phyloP scores from a whole-genome alignment of 37 sponge, comb jelly and placozoan genomes.

The Halisarca cf. caerulea region DNA sequence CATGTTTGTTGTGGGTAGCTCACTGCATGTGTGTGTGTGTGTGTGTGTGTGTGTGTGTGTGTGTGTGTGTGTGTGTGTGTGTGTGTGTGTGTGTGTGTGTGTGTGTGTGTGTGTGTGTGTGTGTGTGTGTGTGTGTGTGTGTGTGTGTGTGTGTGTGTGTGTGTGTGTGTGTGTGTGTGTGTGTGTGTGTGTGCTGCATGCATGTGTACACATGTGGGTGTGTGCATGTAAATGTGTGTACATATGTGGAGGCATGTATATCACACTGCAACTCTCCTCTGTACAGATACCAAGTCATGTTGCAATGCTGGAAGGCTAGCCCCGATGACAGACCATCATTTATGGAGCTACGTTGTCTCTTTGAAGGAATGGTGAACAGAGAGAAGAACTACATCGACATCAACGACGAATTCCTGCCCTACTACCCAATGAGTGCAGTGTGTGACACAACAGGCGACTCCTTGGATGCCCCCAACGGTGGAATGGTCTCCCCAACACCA shows the following conservation, averaged over 20 bases:
- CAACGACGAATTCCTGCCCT: conserved; percentile 17
- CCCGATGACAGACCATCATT: conserved; percentile 47
- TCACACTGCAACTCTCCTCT: neutral
- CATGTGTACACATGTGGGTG: too few species aligned
- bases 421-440: conserved; percentile 36
- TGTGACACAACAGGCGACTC: conserved; percentile 15
- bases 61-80: too few species aligned
- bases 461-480: neutral
- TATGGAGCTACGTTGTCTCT: conserved; percentile 35
- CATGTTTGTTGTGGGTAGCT: too few species aligned
- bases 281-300: conserved; percentile 58
- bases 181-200: too few species aligned
- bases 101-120: too few species aligned
- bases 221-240: too few species aligned
- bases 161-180: neutral
- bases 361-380: conserved; percentile 27
- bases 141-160: conserved; percentile 23
- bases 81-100: too few species aligned
- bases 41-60: too few species aligned
- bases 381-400: conserved; percentile 46
- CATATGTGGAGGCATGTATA: neutral
- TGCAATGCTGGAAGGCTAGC: conserved; percentile 57
- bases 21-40: too few species aligned
- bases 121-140: too few species aligned
- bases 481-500: neutral